Percentiles rank a stretch among this genome's conserved stretches.
These are phyloP conservation scores for Listronotus bonariensis DNA, from an alignment of 1,140 invertebrate species.

Conservation along the genomic window DNA sequence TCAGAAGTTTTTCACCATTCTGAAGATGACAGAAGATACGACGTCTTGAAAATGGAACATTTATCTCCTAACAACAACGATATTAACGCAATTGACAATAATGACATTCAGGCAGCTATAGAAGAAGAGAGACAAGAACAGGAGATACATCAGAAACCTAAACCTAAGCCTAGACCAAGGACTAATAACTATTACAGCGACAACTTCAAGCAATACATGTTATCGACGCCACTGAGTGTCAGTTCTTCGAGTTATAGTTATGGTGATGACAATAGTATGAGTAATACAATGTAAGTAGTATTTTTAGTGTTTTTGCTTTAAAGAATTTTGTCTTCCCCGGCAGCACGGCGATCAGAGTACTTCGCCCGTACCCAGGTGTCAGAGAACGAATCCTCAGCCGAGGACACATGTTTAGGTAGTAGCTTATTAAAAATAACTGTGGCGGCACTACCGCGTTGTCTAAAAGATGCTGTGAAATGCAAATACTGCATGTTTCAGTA, in stretches of 20 bases:
- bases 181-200: slow-evolving; percentile 16
- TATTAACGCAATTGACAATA: slow-evolving; percentile 68
- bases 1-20: slow-evolving; percentile 81
- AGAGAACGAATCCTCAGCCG: no score
- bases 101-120: slow-evolving; percentile 77
- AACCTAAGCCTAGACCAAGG: slow-evolving; percentile 29
- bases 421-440: no score
- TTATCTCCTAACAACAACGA: slow-evolving; percentile 63
- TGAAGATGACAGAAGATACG: slow-evolving; percentile 79
- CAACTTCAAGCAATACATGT: slow-evolving; percentile 41
- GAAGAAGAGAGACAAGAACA: slow-evolving; percentile 73
- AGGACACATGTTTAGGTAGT: no score
- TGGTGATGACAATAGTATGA: slow-evolving; percentile 41
- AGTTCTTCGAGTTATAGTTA: slow-evolving; percentile 34
- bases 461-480: no score
- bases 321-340: background rate
- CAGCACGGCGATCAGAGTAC: no score
- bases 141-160: slow-evolving; percentile 57
- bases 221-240: slow-evolving; percentile 41
- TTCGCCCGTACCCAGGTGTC: no score
- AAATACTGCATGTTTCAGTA: no score
- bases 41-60: slow-evolving; percentile 69
- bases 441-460: no score
- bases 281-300: slow-evolving; percentile 49
- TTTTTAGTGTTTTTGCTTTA: background rate